Evolutionary conservation across 2,113 vertebrate species (phyloP).

Genomic region (Gracilinanus agilis): DNA sequence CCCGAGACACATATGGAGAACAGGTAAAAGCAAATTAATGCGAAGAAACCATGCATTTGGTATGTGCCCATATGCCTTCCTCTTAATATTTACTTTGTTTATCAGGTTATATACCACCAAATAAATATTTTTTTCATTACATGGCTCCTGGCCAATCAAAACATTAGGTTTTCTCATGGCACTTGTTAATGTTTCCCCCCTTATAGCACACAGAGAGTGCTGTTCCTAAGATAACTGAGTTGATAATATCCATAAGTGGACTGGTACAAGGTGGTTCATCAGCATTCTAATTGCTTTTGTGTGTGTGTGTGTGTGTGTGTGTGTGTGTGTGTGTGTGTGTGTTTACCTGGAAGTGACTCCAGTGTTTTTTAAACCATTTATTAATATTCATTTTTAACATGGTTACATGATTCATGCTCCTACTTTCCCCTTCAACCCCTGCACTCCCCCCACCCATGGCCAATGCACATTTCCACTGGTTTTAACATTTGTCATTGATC

Average conservation of each 20-base stretch:
- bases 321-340: too few relatives aligned
- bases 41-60: slow-evolving; percentile 51
- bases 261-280: slow-evolving; percentile 34
- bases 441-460: too few relatives aligned
- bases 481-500: too few relatives aligned
- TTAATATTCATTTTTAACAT: too few relatives aligned
- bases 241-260: slow-evolving; percentile 49
- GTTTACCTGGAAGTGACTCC: too few relatives aligned
- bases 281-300: slow-evolving; percentile 53
- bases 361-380: too few relatives aligned
- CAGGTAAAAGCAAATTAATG: slow-evolving; percentile 65
- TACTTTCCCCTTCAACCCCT: too few relatives aligned
- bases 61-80: slow-evolving; percentile 47
- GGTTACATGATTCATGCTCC: too few relatives aligned
- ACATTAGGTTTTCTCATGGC: slow-evolving; percentile 52
- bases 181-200: slow-evolving; percentile 33
- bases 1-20: slow-evolving; percentile 45
- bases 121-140: slow-evolving; percentile 57
- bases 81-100: slow-evolving; percentile 56
- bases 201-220: slow-evolving; percentile 27
- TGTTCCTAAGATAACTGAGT: not conserved
- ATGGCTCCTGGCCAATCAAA: not conserved
- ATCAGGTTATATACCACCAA: slow-evolving; percentile 26
- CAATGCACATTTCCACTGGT: too few relatives aligned
- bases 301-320: too few relatives aligned